These are phyloP conservation scores for Parnassius apollo DNA, from an alignment of 2,888 invertebrate species.

Conservation along the genomic window DNA sequence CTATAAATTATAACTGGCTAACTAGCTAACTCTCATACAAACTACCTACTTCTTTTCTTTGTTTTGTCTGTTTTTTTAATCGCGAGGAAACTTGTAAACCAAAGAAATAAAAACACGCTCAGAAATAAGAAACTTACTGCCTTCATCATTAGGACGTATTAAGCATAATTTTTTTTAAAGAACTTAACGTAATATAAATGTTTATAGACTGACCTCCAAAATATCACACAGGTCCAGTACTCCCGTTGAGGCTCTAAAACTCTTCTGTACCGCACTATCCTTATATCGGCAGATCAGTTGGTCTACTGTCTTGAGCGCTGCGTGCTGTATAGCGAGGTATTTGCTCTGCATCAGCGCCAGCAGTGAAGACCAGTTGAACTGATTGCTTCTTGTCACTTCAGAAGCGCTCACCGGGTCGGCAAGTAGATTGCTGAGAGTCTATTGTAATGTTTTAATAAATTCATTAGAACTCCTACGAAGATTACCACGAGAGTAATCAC, in stretches of 20 bases:
- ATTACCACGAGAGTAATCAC: no score
- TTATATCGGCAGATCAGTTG: conserved; percentile 70
- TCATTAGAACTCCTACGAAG: no score
- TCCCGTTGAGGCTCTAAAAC: conserved; percentile 73
- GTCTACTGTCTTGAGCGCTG: conserved; percentile 69
- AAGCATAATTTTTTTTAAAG: no score
- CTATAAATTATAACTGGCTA: no score
- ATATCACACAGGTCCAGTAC: conserved; percentile 73
- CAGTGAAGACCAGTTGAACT: conserved; percentile 72
- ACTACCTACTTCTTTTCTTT: no score
- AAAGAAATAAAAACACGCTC: no score
- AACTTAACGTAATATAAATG: no score
- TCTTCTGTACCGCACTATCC: conserved; percentile 70
- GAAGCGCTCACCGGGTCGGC: conserved; percentile 71
- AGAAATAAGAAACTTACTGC: no score
- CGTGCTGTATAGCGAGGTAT: conserved; percentile 73
- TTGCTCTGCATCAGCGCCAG: conserved; percentile 72
- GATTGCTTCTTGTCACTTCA: conserved; percentile 69
- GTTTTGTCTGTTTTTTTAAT: no score
- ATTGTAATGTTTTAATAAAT: conserved; percentile 3
- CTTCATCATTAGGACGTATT: no score
- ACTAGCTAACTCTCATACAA: no score
- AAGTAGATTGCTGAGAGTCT: conserved; percentile 75
- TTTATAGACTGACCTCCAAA: conserved; percentile 57
- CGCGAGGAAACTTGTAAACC: no score